phyloP scores from a whole-genome alignment of 2,888 invertebrate species.

The Nephrocerus scutellatus region DNA sequence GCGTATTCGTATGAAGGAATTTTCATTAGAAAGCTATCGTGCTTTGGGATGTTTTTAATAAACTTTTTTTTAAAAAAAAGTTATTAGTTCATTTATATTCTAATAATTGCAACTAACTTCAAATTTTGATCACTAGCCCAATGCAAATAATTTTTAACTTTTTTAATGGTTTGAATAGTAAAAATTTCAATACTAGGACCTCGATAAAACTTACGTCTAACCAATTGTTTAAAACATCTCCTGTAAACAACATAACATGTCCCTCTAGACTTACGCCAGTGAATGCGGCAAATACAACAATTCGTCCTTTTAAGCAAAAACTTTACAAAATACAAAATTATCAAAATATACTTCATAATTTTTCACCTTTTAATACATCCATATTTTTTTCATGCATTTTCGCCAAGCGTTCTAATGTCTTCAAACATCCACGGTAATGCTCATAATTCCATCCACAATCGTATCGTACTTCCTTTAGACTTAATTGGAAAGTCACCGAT shows the following conservation, averaged over 20 bases:
- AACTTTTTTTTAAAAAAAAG: conserved; percentile 64
- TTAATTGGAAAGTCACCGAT: conserved; percentile 44
- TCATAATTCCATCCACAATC: conserved; percentile 84
- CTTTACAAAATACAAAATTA: background rate
- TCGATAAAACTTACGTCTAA: conserved; percentile 62
- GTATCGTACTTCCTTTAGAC: conserved; percentile 59
- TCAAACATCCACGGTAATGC: conserved; percentile 84
- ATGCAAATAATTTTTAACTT: background rate
- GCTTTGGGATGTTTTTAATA: conserved; percentile 70
- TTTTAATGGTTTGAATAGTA: background rate
- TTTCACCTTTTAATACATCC: conserved; percentile 56
- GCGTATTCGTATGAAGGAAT: conserved; percentile 80
- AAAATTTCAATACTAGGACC: too few relatives aligned
- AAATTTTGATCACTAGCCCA: background rate
- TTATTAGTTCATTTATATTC: conserved; percentile 9
- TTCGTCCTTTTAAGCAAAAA: conserved; percentile 55
- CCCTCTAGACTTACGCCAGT: conserved; percentile 89
- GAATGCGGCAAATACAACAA: conserved; percentile 78
- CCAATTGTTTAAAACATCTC: conserved; percentile 92
- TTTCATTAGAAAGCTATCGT: conserved; percentile 64
- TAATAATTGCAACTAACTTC: background rate
- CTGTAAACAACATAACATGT: conserved; percentile 81
- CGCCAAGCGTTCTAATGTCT: conserved; percentile 70
- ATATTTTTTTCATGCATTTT: conserved; percentile 68
- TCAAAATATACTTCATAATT: background rate